These are phyloP conservation scores for Rhinoraja longicauda DNA, from an alignment of 2,797 vertebrate genomes.

Conservation along the genomic window DNA sequence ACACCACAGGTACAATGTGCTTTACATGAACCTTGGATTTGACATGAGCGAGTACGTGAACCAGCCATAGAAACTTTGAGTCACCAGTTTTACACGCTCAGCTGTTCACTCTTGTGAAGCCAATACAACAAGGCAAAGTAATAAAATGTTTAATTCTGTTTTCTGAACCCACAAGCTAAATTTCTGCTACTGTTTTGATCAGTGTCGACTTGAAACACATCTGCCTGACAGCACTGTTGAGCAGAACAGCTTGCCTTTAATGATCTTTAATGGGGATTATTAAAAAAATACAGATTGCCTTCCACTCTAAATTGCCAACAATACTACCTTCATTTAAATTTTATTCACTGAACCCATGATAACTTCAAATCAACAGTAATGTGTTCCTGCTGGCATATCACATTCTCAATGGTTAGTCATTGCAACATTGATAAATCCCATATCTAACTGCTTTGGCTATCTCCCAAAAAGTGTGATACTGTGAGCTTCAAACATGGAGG, in stretches of 20 bases:
- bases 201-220: constrained; percentile 13
- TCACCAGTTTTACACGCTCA: not conserved
- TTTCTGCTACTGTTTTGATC: constrained; percentile 28
- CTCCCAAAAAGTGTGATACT: no score
- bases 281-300: constrained; percentile 16
- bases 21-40: no score
- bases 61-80: not conserved
- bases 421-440: not conserved
- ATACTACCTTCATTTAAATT: constrained; percentile 27
- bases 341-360: constrained; percentile 15
- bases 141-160: not conserved
- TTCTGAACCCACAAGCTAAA: not conserved
- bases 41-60: not conserved
- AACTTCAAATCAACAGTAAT: constrained; percentile 8
- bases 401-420: not conserved
- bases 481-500: not conserved
- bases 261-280: constrained; percentile 30
- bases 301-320: not conserved
- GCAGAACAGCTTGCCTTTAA: constrained; percentile 31
- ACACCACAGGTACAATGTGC: no score
- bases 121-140: not conserved
- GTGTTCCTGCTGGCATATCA: not conserved
- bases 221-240: constrained; percentile 11
- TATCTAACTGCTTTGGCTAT: not conserved
- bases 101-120: not conserved